These are phyloP conservation scores for Pantherophis vulpinus DNA, from an alignment of 2,797 vertebrate species.

Conservation along the genomic window DNA sequence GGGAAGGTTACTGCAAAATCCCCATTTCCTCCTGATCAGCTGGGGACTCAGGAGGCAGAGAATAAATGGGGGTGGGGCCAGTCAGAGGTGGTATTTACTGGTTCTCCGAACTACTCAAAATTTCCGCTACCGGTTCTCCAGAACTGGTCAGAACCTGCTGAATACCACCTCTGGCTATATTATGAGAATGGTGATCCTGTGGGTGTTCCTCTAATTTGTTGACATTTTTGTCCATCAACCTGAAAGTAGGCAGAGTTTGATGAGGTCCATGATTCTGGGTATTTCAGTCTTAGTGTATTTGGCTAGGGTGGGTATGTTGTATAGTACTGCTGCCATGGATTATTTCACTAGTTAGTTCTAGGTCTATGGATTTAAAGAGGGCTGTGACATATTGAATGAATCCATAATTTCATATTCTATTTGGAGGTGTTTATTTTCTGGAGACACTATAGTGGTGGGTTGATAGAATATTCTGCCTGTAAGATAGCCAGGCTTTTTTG, in stretches of 20 bases:
- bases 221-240: neutral
- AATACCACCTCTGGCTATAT: neutral
- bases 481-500: neutral
- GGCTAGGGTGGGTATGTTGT: neutral
- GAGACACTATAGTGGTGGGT: neutral
- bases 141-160: too few relatives aligned
- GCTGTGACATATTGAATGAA: neutral
- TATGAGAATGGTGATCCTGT: neutral
- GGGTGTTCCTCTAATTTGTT: neutral
- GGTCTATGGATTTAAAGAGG: neutral
- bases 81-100: too few relatives aligned
- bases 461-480: neutral
- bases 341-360: neutral
- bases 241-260: neutral
- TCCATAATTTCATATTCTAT: neutral
- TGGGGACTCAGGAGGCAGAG: too few relatives aligned
- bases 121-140: too few relatives aligned
- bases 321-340: neutral
- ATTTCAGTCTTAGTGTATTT: neutral
- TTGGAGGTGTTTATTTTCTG: neutral
- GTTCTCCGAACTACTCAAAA: too few relatives aligned
- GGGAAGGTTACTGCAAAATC: too few relatives aligned
- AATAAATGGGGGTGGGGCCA: too few relatives aligned
- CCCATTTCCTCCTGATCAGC: too few relatives aligned
- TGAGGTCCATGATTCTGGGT: neutral